These are phyloP conservation scores for Charanyca ferruginea DNA, from an alignment of 2,888 invertebrate genomes.

Conservation along the genomic window DNA sequence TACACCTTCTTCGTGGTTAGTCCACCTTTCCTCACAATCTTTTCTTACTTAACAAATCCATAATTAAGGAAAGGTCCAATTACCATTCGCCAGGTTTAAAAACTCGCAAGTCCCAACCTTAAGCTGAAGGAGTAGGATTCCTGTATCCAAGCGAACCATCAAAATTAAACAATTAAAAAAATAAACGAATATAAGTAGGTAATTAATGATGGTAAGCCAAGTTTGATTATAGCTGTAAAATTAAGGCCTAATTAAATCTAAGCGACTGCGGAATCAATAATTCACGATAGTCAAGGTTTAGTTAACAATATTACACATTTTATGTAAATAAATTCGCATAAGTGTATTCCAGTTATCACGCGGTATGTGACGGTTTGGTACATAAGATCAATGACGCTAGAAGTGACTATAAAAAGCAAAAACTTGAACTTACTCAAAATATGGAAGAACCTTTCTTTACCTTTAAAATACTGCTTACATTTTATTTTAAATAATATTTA, in stretches of 20 bases:
- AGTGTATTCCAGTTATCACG: conserved; percentile 58
- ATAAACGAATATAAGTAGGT: neutral
- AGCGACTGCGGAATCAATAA: conserved; percentile 30
- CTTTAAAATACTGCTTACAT: too few relatives aligned
- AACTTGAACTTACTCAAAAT: too few relatives aligned
- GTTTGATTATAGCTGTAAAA: neutral
- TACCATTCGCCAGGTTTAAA: too few relatives aligned
- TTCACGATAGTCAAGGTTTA: conserved; percentile 37
- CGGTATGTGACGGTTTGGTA: conserved; percentile 42
- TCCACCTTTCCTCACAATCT: too few relatives aligned
- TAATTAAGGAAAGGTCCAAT: too few relatives aligned
- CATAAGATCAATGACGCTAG: conserved; percentile 9
- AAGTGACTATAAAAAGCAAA: conserved; percentile 12
- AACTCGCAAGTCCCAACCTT: neutral
- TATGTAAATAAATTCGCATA: conserved; percentile 63
- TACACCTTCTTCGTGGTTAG: too few relatives aligned
- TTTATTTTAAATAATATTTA: neutral
- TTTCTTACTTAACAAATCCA: too few relatives aligned
- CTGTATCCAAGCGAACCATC: too few relatives aligned
- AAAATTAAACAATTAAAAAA: neutral
- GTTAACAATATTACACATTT: conserved; percentile 59
- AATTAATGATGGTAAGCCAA: neutral
- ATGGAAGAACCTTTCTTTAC: too few relatives aligned
- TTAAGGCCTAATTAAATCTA: conserved; percentile 23
- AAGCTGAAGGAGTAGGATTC: neutral